A percentile compares a stretch with the other conserved stretches of the same genome.
Evolutionary conservation across 2,113 vertebrate genomes (phyloP).

Genomic region (Oryzias celebensis): DNA sequence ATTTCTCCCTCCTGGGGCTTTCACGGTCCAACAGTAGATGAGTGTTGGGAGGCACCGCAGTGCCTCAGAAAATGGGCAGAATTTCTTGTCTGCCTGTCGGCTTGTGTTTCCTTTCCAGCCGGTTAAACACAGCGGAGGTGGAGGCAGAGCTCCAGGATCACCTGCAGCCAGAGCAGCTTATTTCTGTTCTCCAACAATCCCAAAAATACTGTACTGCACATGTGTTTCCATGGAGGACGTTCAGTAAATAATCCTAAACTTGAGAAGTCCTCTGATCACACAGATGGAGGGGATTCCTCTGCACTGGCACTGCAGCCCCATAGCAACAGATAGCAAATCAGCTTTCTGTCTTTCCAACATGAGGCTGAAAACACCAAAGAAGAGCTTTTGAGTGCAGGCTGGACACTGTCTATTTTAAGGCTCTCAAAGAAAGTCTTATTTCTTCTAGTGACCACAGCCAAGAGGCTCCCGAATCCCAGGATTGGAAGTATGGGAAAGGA

Average conservation of each 20-base stretch:
- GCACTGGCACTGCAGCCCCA: slow-evolving; percentile 42
- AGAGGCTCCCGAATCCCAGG: slow-evolving; percentile 25
- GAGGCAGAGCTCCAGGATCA: neutral
- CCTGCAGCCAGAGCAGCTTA: neutral
- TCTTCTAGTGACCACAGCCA: slow-evolving; percentile 44
- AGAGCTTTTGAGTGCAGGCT: too few relatives aligned
- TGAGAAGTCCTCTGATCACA: slow-evolving; percentile 13
- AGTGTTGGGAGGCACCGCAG: slow-evolving; percentile 25
- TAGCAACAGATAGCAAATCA: slow-evolving; percentile 56
- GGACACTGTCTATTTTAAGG: slow-evolving; percentile 8
- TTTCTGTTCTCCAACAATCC: neutral
- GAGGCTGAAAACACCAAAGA: too few relatives aligned
- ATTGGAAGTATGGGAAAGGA: slow-evolving; percentile 91
- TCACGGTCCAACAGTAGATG: slow-evolving; percentile 3
- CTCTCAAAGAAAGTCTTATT: slow-evolving; percentile 23
- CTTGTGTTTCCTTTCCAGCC: slow-evolving; percentile 13
- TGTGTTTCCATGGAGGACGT: neutral
- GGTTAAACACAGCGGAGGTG: slow-evolving; percentile 5
- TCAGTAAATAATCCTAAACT: neutral
- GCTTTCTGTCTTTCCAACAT: slow-evolving; percentile 16
- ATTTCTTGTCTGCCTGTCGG: slow-evolving; percentile 11
- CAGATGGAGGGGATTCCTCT: slow-evolving; percentile 62
- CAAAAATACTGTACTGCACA: neutral
- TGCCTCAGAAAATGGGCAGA: slow-evolving; percentile 5
- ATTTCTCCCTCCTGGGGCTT: slow-evolving; percentile 1